Conservation (phyloP, 2,797 vertebrate species). For the Propithecus perrieri region DNA sequence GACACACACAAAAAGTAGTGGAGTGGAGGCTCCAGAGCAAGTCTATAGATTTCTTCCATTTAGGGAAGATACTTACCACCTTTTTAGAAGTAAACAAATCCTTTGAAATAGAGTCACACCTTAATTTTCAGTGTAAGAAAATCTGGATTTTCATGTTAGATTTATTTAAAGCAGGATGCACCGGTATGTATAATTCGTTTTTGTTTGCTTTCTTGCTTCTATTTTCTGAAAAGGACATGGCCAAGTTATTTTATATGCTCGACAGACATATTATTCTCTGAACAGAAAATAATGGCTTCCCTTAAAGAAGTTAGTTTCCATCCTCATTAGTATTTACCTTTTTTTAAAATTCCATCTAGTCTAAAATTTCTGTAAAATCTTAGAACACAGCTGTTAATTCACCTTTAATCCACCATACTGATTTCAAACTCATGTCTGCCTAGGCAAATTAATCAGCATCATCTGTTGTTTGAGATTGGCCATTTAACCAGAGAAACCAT, state of each 20-base stretch:
- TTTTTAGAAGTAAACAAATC: neutral
- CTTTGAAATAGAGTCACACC: neutral
- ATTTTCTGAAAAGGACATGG: neutral
- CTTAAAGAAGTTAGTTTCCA: neutral
- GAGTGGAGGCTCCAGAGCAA: neutral
- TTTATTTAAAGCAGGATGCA: neutral
- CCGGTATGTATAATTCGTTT: neutral
- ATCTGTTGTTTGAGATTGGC: neutral
- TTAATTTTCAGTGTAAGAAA: slow-evolving; percentile 25
- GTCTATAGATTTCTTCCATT: neutral
- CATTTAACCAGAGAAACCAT: slow-evolving; percentile 5
- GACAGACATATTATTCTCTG: neutral
- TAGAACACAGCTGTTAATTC: slow-evolving; percentile 8
- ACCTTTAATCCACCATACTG: neutral
- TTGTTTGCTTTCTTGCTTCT: neutral
- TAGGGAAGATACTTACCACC: neutral
- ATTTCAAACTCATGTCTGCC: neutral
- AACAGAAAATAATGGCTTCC: slow-evolving; percentile 27
- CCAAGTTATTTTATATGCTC: slow-evolving; percentile 6
- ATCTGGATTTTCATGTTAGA: neutral
- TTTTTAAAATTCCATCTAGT: neutral
- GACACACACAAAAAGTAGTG: neutral
- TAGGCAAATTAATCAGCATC: neutral
- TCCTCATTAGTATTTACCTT: neutral
- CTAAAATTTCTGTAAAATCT: slow-evolving; percentile 50